Evolutionary conservation across 1,140 invertebrate species (phyloP), one percentile per base, ranked within the genome.

Genomic region (Drosophila virilis): DNA sequence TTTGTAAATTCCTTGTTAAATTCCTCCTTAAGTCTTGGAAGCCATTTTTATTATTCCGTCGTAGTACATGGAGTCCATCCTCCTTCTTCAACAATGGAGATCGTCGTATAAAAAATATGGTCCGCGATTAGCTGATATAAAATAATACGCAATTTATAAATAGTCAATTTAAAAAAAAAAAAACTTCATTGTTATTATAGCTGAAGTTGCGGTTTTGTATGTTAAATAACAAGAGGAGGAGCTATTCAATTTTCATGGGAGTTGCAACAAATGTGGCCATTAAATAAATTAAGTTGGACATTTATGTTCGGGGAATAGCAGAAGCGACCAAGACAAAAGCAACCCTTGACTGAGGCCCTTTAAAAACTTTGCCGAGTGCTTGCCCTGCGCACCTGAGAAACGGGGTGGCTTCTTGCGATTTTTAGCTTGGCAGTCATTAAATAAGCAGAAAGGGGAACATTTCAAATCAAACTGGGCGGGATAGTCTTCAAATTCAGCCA

Each of bases 281-380:
- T 74, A 77, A 70, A 89, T 79, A 80, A 84, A 88, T 88, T 88
- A 80, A 83, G 71, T 51, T 61, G 15, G 58, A 60, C 62, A 83
- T 88, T 88, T 83, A 83, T 73, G 83, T 83, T 79, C 61, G 61
- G 42, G 48, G 37, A 43, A 69, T 51, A 66, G 78, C 75, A 81
- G 83, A 58, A 74, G 83, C 64, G 65, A 81, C 82, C 67, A 12
- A 46, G 43, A 32, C n/a, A 17, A 59, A 50, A 55, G 8, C 65
- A 69, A 69, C 75, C 75, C 75, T 64, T 57, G 48, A 43, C 62
- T 43, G 43, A 52, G 46, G 46, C 54, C 61, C 59, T 45, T 17
- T 66, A 6, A 12, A 50, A 35, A 46, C 12, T 64, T 66, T 6
- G 13, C 43, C 13, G 13, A 45, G 6, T 40, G 17, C 15, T 38